phyloP scores from a whole-genome alignment of 2,888 invertebrate species.

The Pocota personata region DNA sequence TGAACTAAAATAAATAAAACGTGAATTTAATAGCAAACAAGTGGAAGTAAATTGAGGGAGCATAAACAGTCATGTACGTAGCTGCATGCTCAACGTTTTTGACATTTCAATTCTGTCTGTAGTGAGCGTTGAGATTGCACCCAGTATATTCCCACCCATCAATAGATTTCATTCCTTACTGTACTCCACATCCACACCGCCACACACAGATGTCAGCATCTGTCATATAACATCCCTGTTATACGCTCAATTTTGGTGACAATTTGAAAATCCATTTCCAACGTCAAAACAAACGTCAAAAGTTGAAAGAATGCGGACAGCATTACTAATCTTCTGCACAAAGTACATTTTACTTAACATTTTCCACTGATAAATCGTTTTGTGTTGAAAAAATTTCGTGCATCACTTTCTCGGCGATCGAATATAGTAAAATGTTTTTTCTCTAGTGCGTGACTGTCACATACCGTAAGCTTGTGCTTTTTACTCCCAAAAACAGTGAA shows the following conservation, averaged over 20 bases:
- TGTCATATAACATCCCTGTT: conserved; percentile 22
- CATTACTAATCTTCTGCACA: conserved; percentile 67
- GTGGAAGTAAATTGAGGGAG: too few relatives aligned
- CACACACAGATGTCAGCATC: conserved; percentile 34
- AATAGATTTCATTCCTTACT: conserved; percentile 2
- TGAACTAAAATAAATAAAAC: too few relatives aligned
- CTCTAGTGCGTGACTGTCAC: conserved; percentile 24
- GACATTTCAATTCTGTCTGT: too few relatives aligned
- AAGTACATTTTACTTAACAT: conserved; percentile 50
- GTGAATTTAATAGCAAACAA: too few relatives aligned
- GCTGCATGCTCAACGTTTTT: too few relatives aligned
- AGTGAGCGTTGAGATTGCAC: too few relatives aligned
- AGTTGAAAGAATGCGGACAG: conserved; percentile 58
- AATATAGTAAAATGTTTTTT: conserved; percentile 9
- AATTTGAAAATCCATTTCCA: conserved; percentile 30
- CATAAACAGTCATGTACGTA: too few relatives aligned
- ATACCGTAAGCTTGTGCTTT: conserved; percentile 13
- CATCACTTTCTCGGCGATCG: neutral
- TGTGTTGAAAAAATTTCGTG: conserved; percentile 18
- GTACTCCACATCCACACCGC: neutral
- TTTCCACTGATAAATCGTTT: conserved; percentile 48
- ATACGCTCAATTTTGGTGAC: conserved; percentile 2
- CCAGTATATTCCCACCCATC: too few relatives aligned
- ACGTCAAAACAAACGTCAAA: conserved; percentile 71
- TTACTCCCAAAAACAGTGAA: conserved; percentile 24